Percentiles rank a stretch among this genome's conserved stretches.
Conservation (phyloP, 2,797 vertebrate species). For the Peromyscus eremicus region DNA sequence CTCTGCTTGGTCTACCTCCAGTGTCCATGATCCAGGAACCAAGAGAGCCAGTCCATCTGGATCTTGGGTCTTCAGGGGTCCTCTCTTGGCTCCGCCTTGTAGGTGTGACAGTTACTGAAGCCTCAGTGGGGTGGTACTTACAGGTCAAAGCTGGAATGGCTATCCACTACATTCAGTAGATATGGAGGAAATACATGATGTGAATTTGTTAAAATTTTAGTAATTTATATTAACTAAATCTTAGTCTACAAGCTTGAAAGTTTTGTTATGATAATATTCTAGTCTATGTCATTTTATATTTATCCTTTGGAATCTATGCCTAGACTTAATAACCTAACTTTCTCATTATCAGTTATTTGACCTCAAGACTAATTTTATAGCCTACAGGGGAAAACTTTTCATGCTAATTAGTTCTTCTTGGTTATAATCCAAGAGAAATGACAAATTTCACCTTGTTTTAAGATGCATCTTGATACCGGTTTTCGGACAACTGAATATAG, state of each 20-base stretch:
- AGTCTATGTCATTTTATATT: slow-evolving; percentile 85
- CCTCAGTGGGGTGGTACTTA: no score
- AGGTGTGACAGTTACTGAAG: no score
- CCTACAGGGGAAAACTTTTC: slow-evolving; percentile 83
- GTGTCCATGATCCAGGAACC: no score
- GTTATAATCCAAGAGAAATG: slow-evolving; percentile 86
- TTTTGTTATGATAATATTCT: slow-evolving; percentile 82
- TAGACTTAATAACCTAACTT: slow-evolving; percentile 85
- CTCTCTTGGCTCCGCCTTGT: no score
- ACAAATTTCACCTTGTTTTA: slow-evolving; percentile 88
- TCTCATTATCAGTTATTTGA: slow-evolving; percentile 87
- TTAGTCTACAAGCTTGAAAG: slow-evolving; percentile 82
- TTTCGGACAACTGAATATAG: slow-evolving; percentile 81
- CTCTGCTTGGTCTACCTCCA: no score
- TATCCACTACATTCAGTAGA: slow-evolving; percentile 65
- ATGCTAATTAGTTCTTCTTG: slow-evolving; percentile 88
- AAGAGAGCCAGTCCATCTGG: no score
- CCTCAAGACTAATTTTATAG: slow-evolving; percentile 86
- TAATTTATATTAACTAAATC: slow-evolving; percentile 85
- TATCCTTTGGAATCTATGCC: slow-evolving; percentile 83
- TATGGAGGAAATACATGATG: slow-evolving; percentile 76
- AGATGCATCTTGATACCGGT: slow-evolving; percentile 83
- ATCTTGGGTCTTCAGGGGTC: no score
- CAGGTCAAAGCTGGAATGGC: no score
- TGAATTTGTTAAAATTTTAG: slow-evolving; percentile 84